Conservation (phyloP, 2,888 invertebrate genomes). For the Terebella lapidaria region DNA sequence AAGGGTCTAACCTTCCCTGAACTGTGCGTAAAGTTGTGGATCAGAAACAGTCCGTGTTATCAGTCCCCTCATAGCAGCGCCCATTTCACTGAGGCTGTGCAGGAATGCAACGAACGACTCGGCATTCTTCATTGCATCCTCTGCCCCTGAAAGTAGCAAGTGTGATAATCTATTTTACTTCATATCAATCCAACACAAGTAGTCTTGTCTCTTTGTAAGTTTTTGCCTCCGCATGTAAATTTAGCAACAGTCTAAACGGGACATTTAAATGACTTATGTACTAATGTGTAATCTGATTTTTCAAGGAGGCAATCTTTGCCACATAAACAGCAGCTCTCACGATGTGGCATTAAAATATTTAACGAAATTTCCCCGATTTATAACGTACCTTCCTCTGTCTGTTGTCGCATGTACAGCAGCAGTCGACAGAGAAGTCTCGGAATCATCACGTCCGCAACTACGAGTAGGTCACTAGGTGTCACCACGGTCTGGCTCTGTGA, state of each 20-base stretch:
- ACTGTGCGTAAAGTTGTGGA: conserved; percentile 63
- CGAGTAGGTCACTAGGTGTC: conserved; percentile 79
- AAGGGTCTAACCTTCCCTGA: conserved; percentile 27
- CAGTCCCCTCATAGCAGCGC: conserved; percentile 88
- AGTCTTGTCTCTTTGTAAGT: too few species aligned
- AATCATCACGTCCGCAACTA: conserved; percentile 90
- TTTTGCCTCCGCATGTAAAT: too few species aligned
- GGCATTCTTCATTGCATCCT: conserved; percentile 70
- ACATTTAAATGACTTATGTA: too few species aligned
- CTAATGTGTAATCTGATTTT: too few species aligned
- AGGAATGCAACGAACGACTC: conserved; percentile 85
- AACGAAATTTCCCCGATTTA: too few species aligned
- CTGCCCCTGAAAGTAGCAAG: too few species aligned
- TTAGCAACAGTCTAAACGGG: too few species aligned
- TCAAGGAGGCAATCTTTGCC: too few species aligned
- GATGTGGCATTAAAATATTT: too few species aligned
- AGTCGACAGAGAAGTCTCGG: conserved; percentile 83
- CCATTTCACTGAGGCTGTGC: conserved; percentile 92
- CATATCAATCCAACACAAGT: too few species aligned
- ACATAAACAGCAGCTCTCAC: too few species aligned
- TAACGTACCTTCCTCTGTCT: conserved; percentile 13
- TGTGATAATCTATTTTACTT: too few species aligned
- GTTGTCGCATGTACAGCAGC: conserved; percentile 75
- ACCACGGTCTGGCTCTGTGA: conserved; percentile 69
- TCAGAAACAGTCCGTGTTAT: conserved; percentile 88